Percentiles rank a stretch among this genome's conserved stretches.
phyloP scores from a whole-genome alignment of 2,113 vertebrate genomes.

The Strix aluco region DNA sequence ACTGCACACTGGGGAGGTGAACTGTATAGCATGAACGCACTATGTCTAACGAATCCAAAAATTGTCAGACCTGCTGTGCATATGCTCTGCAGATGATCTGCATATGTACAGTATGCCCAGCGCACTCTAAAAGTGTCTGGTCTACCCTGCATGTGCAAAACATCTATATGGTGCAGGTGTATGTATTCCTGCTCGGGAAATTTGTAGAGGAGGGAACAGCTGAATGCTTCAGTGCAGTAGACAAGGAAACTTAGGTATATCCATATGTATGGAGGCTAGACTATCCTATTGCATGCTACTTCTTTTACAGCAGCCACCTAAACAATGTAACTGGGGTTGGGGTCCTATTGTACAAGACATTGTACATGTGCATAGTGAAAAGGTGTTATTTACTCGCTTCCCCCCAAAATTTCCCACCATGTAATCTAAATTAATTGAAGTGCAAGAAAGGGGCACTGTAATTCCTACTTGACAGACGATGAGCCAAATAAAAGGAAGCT shows the following conservation, averaged over 20 bases:
- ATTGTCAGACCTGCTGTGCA: slow-evolving; percentile 26
- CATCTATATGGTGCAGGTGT: neutral
- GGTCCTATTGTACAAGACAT: neutral
- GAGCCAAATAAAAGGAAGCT: neutral
- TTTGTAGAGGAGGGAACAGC: neutral
- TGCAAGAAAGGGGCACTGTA: neutral
- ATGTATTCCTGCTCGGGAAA: neutral
- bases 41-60: neutral
- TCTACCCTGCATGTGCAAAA: neutral
- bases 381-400: neutral
- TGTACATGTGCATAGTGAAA: neutral
- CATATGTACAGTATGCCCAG: neutral
- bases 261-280: neutral
- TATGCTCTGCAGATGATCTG: neutral
- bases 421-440: neutral
- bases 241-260: neutral
- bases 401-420: neutral
- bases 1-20: neutral
- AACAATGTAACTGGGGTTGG: neutral
- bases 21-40: neutral
- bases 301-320: neutral
- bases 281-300: neutral
- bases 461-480: neutral
- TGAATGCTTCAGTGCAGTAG: neutral
- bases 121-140: neutral